A percentile compares a stretch with the other conserved stretches of the same genome.
These are phyloP conservation scores for Astreopora myriophthalma DNA, from an alignment of 64 coral and sea anemone genomes.

Conservation along the genomic window DNA sequence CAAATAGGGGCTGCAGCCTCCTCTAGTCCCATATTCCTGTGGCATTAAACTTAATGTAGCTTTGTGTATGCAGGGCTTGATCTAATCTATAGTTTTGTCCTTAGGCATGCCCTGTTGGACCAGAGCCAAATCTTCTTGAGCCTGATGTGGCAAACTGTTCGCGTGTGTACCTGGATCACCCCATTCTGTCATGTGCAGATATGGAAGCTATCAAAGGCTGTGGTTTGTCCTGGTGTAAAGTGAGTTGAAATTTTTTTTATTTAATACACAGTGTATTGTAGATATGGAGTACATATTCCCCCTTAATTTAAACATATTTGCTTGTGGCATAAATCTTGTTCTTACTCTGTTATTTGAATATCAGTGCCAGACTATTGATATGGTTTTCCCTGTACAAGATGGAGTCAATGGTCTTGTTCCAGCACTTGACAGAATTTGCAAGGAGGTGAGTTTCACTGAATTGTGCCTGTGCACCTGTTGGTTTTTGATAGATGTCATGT, in stretches of 20 bases:
- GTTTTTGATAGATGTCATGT: too few species aligned
- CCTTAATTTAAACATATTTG: not conserved
- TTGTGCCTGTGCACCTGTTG: too few species aligned
- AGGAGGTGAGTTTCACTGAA: slow-evolving; percentile 58
- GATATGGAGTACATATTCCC: not conserved
- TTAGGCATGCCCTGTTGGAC: slow-evolving; percentile 91
- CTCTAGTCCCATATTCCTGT: too few species aligned
- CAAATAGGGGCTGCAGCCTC: too few species aligned
- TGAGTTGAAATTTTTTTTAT: slow-evolving; percentile 12
- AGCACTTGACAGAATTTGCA: slow-evolving; percentile 82
- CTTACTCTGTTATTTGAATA: not conserved
- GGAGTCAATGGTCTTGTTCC: slow-evolving; percentile 78
- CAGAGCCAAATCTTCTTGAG: slow-evolving; percentile 83
- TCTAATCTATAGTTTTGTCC: not conserved
- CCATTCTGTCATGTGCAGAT: slow-evolving; percentile 82
- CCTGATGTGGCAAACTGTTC: slow-evolving; percentile 75
- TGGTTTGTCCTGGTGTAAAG: slow-evolving; percentile 76
- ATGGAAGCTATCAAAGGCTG: slow-evolving; percentile 80
- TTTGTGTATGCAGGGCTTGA: not conserved
- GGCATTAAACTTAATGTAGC: too few species aligned
- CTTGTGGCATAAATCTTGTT: too few species aligned
- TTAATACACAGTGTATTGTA: too few species aligned
- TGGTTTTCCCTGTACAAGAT: slow-evolving; percentile 78
- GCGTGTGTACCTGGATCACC: slow-evolving; percentile 90
- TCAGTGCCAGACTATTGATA: slow-evolving; percentile 81